Evolutionary conservation across 2,113 vertebrate genomes (phyloP).

Genomic region (Helogale parvula): DNA sequence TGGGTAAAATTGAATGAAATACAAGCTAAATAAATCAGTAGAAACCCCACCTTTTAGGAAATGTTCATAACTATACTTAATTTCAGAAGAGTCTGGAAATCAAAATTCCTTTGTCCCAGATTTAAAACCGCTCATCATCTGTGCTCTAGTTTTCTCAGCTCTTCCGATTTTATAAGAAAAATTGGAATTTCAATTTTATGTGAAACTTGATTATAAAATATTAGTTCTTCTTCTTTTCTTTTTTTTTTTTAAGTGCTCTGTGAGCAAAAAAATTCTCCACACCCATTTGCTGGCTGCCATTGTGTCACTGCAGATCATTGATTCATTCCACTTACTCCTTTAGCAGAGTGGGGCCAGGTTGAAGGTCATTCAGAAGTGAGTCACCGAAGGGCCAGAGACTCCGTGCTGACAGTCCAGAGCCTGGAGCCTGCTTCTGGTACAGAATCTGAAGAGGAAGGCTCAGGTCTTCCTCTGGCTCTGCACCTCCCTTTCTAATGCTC

Average conservation of each 20-base stretch:
- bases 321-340: background rate
- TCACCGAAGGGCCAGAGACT: background rate
- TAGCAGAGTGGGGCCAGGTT: background rate
- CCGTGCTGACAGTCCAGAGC: too few relatives aligned
- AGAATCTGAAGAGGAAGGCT: too few relatives aligned
- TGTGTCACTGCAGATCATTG: background rate
- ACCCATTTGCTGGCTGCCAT: background rate
- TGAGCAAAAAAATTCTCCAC: background rate
- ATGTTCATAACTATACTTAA: rapidly evolving
- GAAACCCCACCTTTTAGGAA: background rate
- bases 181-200: background rate
- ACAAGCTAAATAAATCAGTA: background rate
- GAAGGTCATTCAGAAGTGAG: background rate
- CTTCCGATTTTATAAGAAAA: background rate
- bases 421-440: too few relatives aligned
- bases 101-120: background rate
- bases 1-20: background rate
- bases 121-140: background rate
- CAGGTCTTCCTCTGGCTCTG: too few relatives aligned
- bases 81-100: background rate
- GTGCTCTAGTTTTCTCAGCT: background rate
- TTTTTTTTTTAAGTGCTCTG: background rate
- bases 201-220: background rate
- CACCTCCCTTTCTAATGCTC: too few relatives aligned
- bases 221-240: background rate